Evolutionary conservation across 2,888 invertebrate species (phyloP), one percentile per base, ranked within the genome.

Genomic region (Syrphus vitripennis): DNA sequence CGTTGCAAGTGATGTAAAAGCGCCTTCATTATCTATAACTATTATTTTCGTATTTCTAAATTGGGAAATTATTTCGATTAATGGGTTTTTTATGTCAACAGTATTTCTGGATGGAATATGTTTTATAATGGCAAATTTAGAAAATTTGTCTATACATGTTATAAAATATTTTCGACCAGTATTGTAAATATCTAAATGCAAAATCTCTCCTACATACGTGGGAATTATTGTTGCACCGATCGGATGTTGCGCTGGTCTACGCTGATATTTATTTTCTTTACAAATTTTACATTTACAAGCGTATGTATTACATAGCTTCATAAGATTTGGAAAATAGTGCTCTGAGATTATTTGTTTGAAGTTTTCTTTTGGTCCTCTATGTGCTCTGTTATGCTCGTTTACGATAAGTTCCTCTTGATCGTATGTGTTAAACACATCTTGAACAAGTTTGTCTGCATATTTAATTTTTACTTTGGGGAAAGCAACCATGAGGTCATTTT

Each of bases 181-280:
- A n/a, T 70, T 53, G 26, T 70, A 70, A 70, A 70, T 40, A 70
- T 70, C 69, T 16, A 70, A 37, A n/a, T 70, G 24, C 53, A 70
- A n/a, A 16, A 70, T 55, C 53, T 70, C 40, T 55, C 70, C 53
- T 29, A 29, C 48, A 31, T 72, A 61, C n/a, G 59, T 50, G n/a
- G 59, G 72, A 50, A 59, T 48, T 16, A 34, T 48, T 24, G 37
- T 59, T 45, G 45, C 21, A 31, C 7, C 9, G 1, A 4, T 9
- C 9, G 37, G 50, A 26, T 61, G 37, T n/a, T 72, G 4, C 40
- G 40, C 29, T 6, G 9, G 34, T 4, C 5, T 4, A 9, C 5
- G 34, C 1, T 63, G 31, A 12, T 75, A 65, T 65, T 65, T 65
- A 42, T 53, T 55, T 40, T 65, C 42, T 19, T 14, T 26, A 24